These are phyloP conservation scores for Elmis aenea DNA, from an alignment of 2,888 invertebrate genomes.

Conservation along the genomic window DNA sequence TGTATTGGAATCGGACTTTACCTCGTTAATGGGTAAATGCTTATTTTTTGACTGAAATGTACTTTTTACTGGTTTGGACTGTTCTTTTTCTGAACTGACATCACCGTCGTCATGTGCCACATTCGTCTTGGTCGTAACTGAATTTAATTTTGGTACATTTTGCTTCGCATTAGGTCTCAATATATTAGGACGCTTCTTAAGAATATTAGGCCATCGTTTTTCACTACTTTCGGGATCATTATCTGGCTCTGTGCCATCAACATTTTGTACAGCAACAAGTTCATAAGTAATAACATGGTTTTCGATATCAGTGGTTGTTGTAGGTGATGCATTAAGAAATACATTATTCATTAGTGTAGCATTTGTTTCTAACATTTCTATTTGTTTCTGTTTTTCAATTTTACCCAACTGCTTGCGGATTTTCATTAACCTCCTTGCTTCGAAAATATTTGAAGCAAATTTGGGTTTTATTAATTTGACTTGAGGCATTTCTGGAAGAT, in stretches of 20 bases:
- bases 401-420: constrained; percentile 61
- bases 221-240: constrained; percentile 1
- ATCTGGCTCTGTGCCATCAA: constrained; percentile 1
- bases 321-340: no score
- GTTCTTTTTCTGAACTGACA: no score
- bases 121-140: no score
- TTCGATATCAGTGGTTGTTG: background rate
- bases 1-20: no score
- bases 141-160: background rate
- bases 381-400: constrained; percentile 50
- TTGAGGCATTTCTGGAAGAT: constrained; percentile 13
- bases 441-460: constrained; percentile 62
- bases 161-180: background rate
- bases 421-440: constrained; percentile 62
- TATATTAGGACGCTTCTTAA: constrained; percentile 3
- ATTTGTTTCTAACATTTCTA: constrained; percentile 8
- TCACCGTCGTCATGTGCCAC: no score
- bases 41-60: no score
- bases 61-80: no score
- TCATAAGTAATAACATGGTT: background rate
- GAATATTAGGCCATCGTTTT: constrained; percentile 4
- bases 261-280: background rate
- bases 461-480: constrained; percentile 59
- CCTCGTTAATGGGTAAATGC: no score
- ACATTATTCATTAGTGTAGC: background rate